Percentiles rank a stretch among this genome's conserved stretches.
Evolutionary conservation across 2,888 invertebrate genomes (phyloP).

Genomic region (Crossocerus cetratus): DNA sequence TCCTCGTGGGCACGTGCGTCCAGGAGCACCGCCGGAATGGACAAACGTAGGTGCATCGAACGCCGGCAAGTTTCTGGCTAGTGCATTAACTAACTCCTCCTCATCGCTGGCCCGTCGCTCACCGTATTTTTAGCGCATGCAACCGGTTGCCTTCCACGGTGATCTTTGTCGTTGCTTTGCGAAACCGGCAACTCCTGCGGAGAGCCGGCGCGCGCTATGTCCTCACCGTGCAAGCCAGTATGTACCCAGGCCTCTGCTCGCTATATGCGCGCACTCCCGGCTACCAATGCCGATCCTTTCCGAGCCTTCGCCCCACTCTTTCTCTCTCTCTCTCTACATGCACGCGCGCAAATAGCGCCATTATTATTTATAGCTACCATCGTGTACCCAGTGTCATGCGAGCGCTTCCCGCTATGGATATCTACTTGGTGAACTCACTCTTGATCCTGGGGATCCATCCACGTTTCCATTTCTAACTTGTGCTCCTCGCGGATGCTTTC

Average conservation of each 20-base stretch:
- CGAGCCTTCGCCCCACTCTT: neutral
- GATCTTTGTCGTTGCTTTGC: slow-evolving; percentile 75
- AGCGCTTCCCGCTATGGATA: too few relatives aligned
- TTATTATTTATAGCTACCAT: neutral
- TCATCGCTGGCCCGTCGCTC: slow-evolving; percentile 50
- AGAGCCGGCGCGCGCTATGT: slow-evolving; percentile 30
- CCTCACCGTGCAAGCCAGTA: slow-evolving; percentile 25
- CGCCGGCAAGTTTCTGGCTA: slow-evolving; percentile 63
- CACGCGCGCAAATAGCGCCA: neutral
- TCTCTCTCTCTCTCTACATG: neutral
- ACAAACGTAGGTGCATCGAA: slow-evolving; percentile 33
- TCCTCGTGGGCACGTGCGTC: slow-evolving; percentile 23
- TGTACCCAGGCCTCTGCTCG: neutral
- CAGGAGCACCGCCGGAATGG: slow-evolving; percentile 26
- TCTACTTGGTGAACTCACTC: too few relatives aligned
- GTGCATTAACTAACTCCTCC: slow-evolving; percentile 65
- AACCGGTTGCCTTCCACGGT: slow-evolving; percentile 73
- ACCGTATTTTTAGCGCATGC: slow-evolving; percentile 72
- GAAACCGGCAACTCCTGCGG: slow-evolving; percentile 62
- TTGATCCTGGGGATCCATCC: too few relatives aligned
- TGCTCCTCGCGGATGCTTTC: too few relatives aligned
- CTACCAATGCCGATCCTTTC: neutral
- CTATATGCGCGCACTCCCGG: neutral
- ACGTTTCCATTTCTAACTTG: too few relatives aligned
- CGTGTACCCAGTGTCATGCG: too few relatives aligned